Evolutionary conservation across 1,140 invertebrate genomes (phyloP), one percentile per base, ranked within the genome.

Genomic region (Formica selysi): DNA sequence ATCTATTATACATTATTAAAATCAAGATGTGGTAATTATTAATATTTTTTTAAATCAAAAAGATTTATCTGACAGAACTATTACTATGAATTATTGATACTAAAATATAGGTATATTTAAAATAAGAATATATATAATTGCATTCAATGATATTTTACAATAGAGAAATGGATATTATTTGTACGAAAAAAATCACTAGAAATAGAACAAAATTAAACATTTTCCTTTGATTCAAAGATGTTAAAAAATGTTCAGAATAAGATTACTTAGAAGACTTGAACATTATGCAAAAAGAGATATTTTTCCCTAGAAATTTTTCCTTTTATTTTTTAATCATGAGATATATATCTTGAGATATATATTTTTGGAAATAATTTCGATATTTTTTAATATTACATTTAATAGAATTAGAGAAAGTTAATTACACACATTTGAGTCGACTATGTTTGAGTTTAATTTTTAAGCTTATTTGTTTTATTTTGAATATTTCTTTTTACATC

Each of bases 21-120:
- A 26, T 26, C 29, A 29, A 8, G 10, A 22, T 22, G 0, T 22
- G n/a, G 38, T 38, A 74, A 61, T 59, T 7, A 57, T 22, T 11
- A 74, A 38, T 38, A 59, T 13, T 32, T 16, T 13, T 73, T 8
- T 57, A 57, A n/a, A 54, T 73, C 3, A 57, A 74, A 76, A 74
- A 36, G 51, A 38, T 59, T 74, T 74, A 26, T 74, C n/a, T 22
- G 19, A 57, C 32, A 51, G 32, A 26, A 71, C 13, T n/a, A 26
- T 71, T 71, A n/a, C 8, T 67, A 54, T 29, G 8, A 71, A 73
- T 57, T 73, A 57, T 73, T 11, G 44, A 22, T 71, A 44, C 16
- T 22, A 32, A 71, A 54, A n/a, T 71, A n/a, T 73, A 57, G 16
- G 13, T 71, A 51, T 54, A 54, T 54, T 51, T 29, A 32, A 71